Evolutionary conservation across 2,113 vertebrate species (phyloP), one percentile per base, ranked within the genome.

Genomic region (Syrrhaptes paradoxus): DNA sequence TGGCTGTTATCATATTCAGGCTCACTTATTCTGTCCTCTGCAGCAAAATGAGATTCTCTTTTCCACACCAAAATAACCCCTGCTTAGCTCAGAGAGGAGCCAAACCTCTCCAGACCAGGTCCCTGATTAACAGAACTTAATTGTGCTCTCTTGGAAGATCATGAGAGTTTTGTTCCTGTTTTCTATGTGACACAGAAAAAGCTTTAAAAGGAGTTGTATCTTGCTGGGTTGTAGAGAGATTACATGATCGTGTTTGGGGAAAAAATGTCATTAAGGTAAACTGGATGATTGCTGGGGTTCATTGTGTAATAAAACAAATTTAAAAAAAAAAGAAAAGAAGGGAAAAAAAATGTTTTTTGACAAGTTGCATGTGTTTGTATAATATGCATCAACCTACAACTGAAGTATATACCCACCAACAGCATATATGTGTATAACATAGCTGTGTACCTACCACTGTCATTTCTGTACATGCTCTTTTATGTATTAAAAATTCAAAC

Each of bases 191-290:
- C 29, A 24, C 11, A 55, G 59, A 58, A 19, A 20, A 65, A 77
- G 10, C 10, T 72, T 72, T 63, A n/a, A 61, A 59, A 61, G 5
- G 6, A 6, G 4, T 46, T 74, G 3, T 11, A 22, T 36, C 36
- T 43, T 78, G 9, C 38, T 59, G 55, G 49, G 17, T 31, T 71
- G 17, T 11, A 58, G 28, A 25, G 11, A 73, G 7, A 46, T 29
- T 46, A 8, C 0, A 0, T 24, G 16, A 3, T 9, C 48, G 15
- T 22, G 29, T 43, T 55, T n/a, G 25, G 26, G 55, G 46, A 11
- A 70, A 13, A 43, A 31, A 25, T 24, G 9, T 5, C 17, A 54
- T 51, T 85, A 58, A 70, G 11, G 9, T 31, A 8, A 19, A 7
- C 57, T 48, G 24, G 12, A 14, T 65, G 34, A 17, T 68, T 74